These are phyloP conservation scores for Ophioderma brevispina DNA, from an alignment of 35 echinoderm and acorn worm genomes.

Conservation along the genomic window DNA sequence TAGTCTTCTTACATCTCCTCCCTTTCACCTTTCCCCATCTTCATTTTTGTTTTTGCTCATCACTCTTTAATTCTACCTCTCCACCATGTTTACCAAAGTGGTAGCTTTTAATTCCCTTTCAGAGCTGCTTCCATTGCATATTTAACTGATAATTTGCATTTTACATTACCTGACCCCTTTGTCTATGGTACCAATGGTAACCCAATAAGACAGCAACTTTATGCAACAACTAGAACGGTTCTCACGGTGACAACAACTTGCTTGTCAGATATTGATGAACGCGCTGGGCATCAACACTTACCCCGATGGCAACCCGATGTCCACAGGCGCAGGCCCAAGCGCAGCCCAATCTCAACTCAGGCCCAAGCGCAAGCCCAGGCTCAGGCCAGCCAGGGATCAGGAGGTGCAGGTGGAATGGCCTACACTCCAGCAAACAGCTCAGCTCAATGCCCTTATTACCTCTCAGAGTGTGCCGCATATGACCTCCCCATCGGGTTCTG, in stretches of 20 bases:
- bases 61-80: no score
- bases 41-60: no score
- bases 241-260: constrained; percentile 19
- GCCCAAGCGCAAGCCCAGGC: background rate
- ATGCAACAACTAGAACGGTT: constrained; percentile 57
- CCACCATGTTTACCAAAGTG: no score
- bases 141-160: no score
- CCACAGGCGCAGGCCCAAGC: background rate
- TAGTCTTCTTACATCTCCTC: no score
- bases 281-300: constrained; percentile 11
- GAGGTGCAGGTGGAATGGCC: no score
- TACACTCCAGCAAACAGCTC: no score
- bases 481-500: background rate
- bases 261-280: constrained; percentile 6
- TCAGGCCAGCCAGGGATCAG: constrained; percentile 29
- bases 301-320: background rate
- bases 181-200: no score
- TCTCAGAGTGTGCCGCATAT: background rate
- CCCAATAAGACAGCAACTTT: constrained; percentile 13
- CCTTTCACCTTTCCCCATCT: no score
- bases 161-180: no score
- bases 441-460: background rate
- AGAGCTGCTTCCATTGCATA: no score
- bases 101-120: no score
- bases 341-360: background rate